Conservation (phyloP, 2,797 vertebrate species). For the Urocyon cinereoargenteus region DNA sequence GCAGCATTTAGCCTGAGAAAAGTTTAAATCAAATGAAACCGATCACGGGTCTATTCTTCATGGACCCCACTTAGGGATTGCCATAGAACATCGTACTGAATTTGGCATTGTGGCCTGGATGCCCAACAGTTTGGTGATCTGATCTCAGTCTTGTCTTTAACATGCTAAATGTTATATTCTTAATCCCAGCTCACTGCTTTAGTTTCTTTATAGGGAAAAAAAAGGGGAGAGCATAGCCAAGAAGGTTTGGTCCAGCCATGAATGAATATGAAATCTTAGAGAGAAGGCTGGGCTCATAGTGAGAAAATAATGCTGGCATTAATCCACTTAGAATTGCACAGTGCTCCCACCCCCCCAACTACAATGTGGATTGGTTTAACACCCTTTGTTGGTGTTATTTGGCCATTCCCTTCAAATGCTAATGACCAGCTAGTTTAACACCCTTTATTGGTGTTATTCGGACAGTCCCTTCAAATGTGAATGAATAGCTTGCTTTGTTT, state of each 20-base stretch:
- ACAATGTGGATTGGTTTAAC: constrained; percentile 79
- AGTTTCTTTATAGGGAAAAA: constrained; percentile 41
- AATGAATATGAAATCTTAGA: constrained; percentile 60
- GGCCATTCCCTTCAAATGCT: constrained; percentile 84
- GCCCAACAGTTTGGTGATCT: not conserved
- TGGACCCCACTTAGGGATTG: not conserved
- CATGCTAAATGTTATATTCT: not conserved
- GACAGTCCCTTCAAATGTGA: constrained; percentile 80
- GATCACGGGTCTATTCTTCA: not conserved
- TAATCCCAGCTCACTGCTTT: constrained; percentile 14
- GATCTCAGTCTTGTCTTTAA: constrained; percentile 25
- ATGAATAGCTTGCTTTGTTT: constrained; percentile 85
- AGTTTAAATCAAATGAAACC: not conserved
- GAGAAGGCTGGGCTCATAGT: constrained; percentile 38
- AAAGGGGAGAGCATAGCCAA: constrained; percentile 48
- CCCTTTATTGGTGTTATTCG: constrained; percentile 83
- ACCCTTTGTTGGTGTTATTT: constrained; percentile 83
- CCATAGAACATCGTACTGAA: not conserved
- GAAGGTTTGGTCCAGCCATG: constrained; percentile 11
- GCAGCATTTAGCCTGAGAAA: not conserved
- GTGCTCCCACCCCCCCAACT: constrained; percentile 57
- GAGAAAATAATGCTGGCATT: constrained; percentile 80
- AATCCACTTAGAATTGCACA: constrained; percentile 78
- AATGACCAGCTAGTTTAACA: constrained; percentile 83
- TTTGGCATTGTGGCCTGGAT: not conserved